Evolutionary conservation across 2,888 invertebrate species (phyloP).

Genomic region (Salpingus planirostris): DNA sequence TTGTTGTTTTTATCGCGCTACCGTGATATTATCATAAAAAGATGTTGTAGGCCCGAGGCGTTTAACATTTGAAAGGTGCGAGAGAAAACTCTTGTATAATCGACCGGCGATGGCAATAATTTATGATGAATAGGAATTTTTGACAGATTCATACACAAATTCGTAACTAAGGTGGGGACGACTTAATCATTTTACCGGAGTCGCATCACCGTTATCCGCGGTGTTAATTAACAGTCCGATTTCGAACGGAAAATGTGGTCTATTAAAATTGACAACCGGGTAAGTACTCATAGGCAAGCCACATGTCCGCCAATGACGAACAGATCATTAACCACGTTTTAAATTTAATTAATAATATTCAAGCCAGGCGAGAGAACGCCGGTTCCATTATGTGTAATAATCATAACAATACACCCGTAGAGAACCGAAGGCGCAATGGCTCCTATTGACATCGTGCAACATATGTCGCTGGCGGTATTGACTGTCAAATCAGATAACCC

Average conservation of each 20-base stretch:
- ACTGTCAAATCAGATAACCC: slow-evolving; percentile 18
- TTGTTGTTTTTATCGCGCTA: no score
- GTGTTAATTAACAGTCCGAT: slow-evolving; percentile 2
- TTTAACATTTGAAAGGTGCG: no score
- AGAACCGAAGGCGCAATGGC: neutral
- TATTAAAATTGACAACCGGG: slow-evolving; percentile 8
- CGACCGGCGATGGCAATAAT: no score
- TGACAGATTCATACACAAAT: no score
- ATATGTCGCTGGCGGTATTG: slow-evolving; percentile 22
- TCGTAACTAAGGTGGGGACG: no score
- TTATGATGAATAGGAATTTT: no score
- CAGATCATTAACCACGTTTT: slow-evolving; percentile 8
- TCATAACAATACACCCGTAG: slow-evolving; percentile 6
- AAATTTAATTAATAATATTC: slow-evolving; percentile 8
- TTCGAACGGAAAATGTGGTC: slow-evolving; percentile 3
- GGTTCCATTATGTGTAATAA: slow-evolving; percentile 11
- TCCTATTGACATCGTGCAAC: slow-evolving; percentile 20
- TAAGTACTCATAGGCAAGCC: no score
- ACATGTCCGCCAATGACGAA: slow-evolving; percentile 6
- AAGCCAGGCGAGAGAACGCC: neutral
- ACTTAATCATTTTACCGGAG: no score
- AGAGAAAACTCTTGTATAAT: no score
- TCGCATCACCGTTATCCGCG: no score
- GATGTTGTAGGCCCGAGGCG: no score
- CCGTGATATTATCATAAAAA: no score